Evolutionary conservation across 2,797 vertebrate species (phyloP), one percentile per base, ranked within the genome.

Genomic region (Phalanger gymnotis): DNA sequence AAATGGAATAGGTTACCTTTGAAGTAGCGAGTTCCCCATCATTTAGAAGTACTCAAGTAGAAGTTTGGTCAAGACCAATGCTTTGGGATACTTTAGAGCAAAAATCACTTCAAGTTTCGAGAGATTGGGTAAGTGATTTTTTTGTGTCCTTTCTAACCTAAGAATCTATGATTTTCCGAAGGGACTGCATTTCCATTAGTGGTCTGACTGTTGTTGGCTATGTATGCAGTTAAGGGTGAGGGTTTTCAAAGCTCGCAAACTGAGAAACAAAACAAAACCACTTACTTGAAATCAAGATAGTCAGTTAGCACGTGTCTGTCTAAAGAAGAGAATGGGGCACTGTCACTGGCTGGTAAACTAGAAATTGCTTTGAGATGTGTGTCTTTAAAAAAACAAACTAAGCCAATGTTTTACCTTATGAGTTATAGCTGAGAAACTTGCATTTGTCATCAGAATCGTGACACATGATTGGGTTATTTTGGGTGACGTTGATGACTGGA

Each of bases 241-340:
- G 3, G 73, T 91, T 81, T 89, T 91, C 92, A 92, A 27, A 95
- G 91, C 40, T 90, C 58, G 87, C 40, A 51, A 91, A 31, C 90
- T 94, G 40, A 95, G 93, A 34, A 95, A 94, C 53, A 89, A 97
- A 90, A 93, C 93, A 1, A 91, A 94, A 54, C 31, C 14, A 96
- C 97, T 98, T 98, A 99, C 98, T 98, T 98, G 98, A 99, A 98
- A 95, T 98, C 96, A 97, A 99, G 97, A 92, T 99, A 97, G 96
- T 98, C 98, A 97, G 98, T 96, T 53, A 98, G 98, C 53, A 99
- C 98, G 16, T 98, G 98, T 0, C 98, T 98, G 96, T 98, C 99
- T 99, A 93, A 27, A 92, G 54, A 93, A 90, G 95, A 51, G 92
- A 90, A 97, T 13, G 51, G 90, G 12, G 56, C 13, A 94, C 12